Evolutionary conservation across 2,113 vertebrate species (phyloP).

Genomic region (Castor canadensis): DNA sequence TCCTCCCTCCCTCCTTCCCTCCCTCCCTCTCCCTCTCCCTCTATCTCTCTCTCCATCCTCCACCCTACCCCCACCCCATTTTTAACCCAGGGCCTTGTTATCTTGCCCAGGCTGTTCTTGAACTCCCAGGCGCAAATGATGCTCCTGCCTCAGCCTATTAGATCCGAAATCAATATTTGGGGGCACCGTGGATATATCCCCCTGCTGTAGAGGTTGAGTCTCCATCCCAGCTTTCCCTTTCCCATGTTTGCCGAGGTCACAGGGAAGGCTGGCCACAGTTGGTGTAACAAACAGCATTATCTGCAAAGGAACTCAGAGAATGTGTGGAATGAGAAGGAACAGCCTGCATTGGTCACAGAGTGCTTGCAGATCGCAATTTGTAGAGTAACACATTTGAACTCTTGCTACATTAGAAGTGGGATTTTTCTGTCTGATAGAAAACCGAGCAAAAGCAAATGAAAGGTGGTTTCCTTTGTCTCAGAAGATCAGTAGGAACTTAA

Average conservation of each 20-base stretch:
- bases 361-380: not conserved
- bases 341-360: not conserved
- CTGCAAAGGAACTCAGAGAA: constrained; percentile 13
- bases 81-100: not conserved
- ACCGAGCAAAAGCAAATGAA: not conserved
- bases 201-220: not conserved
- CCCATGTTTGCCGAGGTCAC: not conserved
- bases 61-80: not conserved
- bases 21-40: too few species aligned
- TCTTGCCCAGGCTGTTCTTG: not conserved
- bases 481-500: not conserved
- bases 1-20: rapidly evolving
- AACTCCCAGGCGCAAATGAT: not conserved
- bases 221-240: not conserved
- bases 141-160: not conserved
- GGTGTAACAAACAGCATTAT: constrained; percentile 1
- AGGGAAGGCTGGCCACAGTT: not conserved
- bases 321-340: constrained; percentile 14
- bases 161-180: not conserved
- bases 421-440: constrained; percentile 26
- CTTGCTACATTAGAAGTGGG: not conserved
- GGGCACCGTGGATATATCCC: not conserved
- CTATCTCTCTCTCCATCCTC: too few species aligned
- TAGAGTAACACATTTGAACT: not conserved
- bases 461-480: constrained; percentile 31